Evolutionary conservation across 2,797 vertebrate species (phyloP).

Genomic region (Nyctalus aviator): DNA sequence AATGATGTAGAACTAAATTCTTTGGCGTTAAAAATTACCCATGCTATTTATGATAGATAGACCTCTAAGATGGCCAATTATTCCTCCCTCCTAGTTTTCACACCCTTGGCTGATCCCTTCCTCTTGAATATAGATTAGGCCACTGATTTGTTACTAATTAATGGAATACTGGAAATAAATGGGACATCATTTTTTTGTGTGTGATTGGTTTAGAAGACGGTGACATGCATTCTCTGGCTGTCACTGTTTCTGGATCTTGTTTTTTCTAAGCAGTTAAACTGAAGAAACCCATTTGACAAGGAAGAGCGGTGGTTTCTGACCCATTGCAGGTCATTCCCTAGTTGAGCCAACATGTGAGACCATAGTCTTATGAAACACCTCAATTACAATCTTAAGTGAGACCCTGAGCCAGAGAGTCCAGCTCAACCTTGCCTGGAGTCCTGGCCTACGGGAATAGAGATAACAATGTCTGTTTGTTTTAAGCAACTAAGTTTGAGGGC

Average conservation of each 20-base stretch:
- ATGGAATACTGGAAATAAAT: not conserved
- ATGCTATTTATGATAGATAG: not conserved
- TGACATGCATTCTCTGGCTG: not conserved
- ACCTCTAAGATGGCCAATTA: not conserved
- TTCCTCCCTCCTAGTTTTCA: not conserved
- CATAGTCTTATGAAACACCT: not conserved
- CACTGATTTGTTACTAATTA: not conserved
- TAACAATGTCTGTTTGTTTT: not conserved
- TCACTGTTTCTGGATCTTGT: not conserved
- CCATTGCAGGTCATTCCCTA: not conserved
- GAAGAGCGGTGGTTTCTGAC: not conserved
- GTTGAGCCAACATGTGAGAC: not conserved
- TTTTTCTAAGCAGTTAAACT: not conserved
- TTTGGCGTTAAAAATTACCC: not conserved
- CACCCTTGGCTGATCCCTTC: not conserved
- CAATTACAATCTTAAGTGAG: not conserved
- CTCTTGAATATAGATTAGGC: not conserved
- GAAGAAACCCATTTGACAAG: not conserved
- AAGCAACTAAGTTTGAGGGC: constrained; percentile 23
- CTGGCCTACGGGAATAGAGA: not conserved
- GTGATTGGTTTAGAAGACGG: not conserved
- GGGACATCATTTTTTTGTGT: not conserved
- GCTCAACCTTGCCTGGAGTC: not conserved
- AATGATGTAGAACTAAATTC: not conserved
- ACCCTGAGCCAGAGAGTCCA: not conserved